phyloP scores from a whole-genome alignment of 2,888 invertebrate species.

The Frankliniella intonsa region DNA sequence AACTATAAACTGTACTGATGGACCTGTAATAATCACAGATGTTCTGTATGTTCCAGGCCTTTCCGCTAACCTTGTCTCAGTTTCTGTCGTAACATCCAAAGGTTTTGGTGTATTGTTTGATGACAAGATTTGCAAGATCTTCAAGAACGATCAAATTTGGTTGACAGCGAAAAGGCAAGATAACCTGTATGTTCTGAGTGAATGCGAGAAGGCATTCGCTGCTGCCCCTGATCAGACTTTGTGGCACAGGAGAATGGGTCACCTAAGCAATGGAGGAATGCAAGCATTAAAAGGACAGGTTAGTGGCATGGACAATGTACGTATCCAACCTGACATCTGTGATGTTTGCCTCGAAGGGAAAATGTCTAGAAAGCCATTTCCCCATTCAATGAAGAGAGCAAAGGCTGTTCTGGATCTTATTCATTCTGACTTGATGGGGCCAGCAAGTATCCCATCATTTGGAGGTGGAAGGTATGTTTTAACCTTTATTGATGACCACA shows the following conservation, averaged over 20 bases:
- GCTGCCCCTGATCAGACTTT: too few relatives aligned
- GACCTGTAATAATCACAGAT: constrained; percentile 11
- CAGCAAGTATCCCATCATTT: constrained; percentile 38
- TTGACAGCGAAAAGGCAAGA: too few relatives aligned
- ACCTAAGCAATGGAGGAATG: too few relatives aligned
- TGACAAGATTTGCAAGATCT: not conserved
- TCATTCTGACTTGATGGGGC: constrained; percentile 40
- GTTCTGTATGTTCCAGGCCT: constrained; percentile 29
- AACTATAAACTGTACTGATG: not conserved
- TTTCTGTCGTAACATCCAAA: too few relatives aligned
- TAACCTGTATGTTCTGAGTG: too few relatives aligned
- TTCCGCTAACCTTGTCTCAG: constrained; percentile 18
- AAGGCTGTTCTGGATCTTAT: constrained; percentile 38
- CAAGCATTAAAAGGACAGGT: too few relatives aligned
- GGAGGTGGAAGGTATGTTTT: constrained; percentile 41
- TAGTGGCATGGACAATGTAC: too few relatives aligned
- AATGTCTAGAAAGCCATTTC: constrained; percentile 40
- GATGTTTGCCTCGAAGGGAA: constrained; percentile 40
- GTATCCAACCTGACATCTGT: constrained; percentile 34
- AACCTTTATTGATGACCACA: constrained; percentile 42
- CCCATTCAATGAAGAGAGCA: constrained; percentile 37
- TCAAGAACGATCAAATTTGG: not conserved
- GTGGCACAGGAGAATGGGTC: too few relatives aligned
- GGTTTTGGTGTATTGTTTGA: constrained; percentile 1
- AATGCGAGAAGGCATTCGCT: too few relatives aligned